These are phyloP conservation scores for Acanthoscelides obtectus DNA, from an alignment of 2,888 invertebrate species.

Conservation along the genomic window DNA sequence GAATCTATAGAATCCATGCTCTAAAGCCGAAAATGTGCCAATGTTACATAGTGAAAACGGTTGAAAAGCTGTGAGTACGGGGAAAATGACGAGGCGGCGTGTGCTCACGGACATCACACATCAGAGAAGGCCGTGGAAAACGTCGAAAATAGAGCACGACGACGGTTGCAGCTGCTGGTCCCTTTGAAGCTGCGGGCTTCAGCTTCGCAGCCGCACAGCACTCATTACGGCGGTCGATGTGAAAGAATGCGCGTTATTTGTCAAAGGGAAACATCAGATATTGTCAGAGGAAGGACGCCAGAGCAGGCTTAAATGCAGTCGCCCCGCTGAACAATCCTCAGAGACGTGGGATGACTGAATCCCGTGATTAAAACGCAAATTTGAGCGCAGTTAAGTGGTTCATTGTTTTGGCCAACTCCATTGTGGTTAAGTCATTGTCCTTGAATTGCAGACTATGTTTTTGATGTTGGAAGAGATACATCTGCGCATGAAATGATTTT, in stretches of 20 bases:
- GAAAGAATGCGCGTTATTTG: background rate
- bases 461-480: no score
- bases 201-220: background rate
- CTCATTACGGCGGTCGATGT: background rate
- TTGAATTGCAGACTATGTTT: no score
- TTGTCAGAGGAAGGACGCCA: background rate
- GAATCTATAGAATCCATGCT: no score
- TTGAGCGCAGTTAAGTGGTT: background rate
- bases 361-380: background rate
- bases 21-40: no score
- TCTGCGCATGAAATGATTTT: no score
- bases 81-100: background rate
- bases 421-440: no score
- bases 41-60: no score
- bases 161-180: background rate
- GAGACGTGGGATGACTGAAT: background rate
- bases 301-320: background rate
- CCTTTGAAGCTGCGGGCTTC: background rate
- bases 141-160: background rate
- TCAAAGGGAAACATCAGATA: background rate
- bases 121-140: background rate
- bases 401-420: no score
- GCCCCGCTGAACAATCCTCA: background rate
- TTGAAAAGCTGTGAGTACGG: background rate
- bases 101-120: background rate